These are phyloP conservation scores for Cyanoderma ruficeps DNA, from an alignment of 2,113 vertebrate genomes.

Conservation along the genomic window DNA sequence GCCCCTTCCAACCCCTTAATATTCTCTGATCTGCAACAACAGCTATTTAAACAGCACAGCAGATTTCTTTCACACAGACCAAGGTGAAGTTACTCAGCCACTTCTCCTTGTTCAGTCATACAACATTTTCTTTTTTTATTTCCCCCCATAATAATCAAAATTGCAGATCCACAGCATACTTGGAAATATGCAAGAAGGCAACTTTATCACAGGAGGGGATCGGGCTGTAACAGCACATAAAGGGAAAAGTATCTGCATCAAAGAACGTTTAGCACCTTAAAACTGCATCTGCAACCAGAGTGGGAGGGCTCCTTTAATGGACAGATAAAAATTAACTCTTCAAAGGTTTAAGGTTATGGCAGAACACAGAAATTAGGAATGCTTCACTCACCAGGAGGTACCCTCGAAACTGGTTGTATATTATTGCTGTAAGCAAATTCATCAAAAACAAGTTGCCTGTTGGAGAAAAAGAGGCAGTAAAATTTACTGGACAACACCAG, in stretches of 20 bases:
- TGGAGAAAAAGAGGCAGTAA: not conserved
- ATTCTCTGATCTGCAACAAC: not conserved
- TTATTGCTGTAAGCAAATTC: slow-evolving; percentile 96
- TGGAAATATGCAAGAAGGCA: not conserved
- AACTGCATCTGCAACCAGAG: not conserved
- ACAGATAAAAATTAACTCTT: not conserved
- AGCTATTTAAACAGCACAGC: not conserved
- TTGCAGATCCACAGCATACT: not conserved
- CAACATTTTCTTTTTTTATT: not conserved
- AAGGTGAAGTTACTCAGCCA: not conserved
- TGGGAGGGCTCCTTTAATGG: not conserved
- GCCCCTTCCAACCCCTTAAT: not conserved
- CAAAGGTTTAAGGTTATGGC: not conserved
- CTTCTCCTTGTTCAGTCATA: not conserved
- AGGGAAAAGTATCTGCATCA: not conserved
- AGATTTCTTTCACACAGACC: not conserved
- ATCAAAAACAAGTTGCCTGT: slow-evolving; percentile 94
- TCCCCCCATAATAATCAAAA: rapidly evolving
- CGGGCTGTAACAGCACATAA: not conserved
- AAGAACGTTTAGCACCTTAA: not conserved
- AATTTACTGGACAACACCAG: not conserved
- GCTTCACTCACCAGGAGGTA: slow-evolving; percentile 89
- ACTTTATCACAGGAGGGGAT: not conserved
- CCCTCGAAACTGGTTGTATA: slow-evolving; percentile 98
- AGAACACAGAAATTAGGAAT: not conserved